These are phyloP conservation scores for Oncopodura yosiiana DNA, from an alignment of 1,140 invertebrate species.

Conservation along the genomic window DNA sequence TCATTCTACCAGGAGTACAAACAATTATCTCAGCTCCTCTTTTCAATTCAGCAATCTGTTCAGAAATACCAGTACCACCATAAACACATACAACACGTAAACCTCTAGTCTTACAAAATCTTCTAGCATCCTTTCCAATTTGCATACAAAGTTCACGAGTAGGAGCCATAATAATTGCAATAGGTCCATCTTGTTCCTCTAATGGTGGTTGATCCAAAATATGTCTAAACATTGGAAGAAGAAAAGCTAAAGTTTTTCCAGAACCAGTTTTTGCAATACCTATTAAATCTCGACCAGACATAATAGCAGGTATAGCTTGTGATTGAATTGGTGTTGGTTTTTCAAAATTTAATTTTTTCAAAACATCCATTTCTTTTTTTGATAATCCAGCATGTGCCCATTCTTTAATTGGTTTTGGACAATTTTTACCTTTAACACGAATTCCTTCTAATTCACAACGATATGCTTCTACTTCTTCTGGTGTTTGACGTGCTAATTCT, in stretches of 20 bases:
- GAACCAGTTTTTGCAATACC: slow-evolving; percentile 99
- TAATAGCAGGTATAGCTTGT: slow-evolving; percentile 97
- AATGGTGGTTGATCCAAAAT: slow-evolving; percentile 87
- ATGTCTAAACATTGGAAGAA: slow-evolving; percentile 96
- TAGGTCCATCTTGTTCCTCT: slow-evolving; percentile 93
- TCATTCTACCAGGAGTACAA: slow-evolving; percentile 98
- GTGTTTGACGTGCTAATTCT: slow-evolving; percentile 78
- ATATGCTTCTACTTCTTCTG: slow-evolving; percentile 76
- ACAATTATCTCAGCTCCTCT: slow-evolving; percentile 97
- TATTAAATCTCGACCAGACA: slow-evolving; percentile 92
- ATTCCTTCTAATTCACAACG: slow-evolving; percentile 73
- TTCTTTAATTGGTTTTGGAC: slow-evolving; percentile 87
- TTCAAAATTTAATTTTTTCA: slow-evolving; percentile 87
- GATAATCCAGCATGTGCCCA: slow-evolving; percentile 99
- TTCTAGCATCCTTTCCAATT: slow-evolving; percentile 92
- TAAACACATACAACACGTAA: slow-evolving; percentile 92
- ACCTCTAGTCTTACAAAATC: slow-evolving; percentile 81
- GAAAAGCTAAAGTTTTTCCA: slow-evolving; percentile 96
- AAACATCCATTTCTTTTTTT: slow-evolving; percentile 86
- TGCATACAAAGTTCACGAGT: slow-evolving; percentile 98
- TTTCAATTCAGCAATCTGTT: slow-evolving; percentile 96
- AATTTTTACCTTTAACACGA: slow-evolving; percentile 71
- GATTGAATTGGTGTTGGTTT: slow-evolving; percentile 98
- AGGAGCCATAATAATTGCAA: slow-evolving; percentile 94
- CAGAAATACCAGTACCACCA: slow-evolving; percentile 93